Evolutionary conservation across 64 coral and sea anemone genomes (phyloP), one percentile per base, ranked within the genome.

Genomic region (Hydrozoanthus tunicans): DNA sequence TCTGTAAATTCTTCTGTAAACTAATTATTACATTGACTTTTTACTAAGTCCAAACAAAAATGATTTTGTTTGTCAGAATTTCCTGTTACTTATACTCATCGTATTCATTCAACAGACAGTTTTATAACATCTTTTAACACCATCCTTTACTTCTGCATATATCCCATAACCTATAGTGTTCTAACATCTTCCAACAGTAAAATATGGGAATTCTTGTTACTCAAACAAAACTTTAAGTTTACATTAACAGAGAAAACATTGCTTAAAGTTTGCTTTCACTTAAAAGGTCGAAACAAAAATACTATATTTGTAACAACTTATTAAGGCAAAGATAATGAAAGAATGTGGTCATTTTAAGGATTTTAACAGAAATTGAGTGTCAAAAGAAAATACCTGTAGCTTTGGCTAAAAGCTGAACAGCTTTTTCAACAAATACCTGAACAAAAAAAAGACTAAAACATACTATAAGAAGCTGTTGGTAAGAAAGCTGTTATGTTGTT

Each of bases 401-500:
- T 52, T 32, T 43, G 4, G 12, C 24, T 52, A 52, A 12, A 76
- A 2, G 13, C 23, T 76, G 32, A 51, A 5, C 43, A 76, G 72
- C 32, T 53, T 8, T 76, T 51, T 51, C 9, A 76, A 11, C 68
- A 71, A 7, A 17, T 71, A 24, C 4, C 6, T 71, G 20, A 8
- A 15, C 68, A 25, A 25, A 27, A 15, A 20, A 25, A 4, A 51
- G 14, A 52, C 10, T 76, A 76, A 43, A 43, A 43, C 32, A 43
- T 43, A 43, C 32, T 43, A 43, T 1, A 43, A 43, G 32, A 43
- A 43, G 32, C 32, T 43, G 32, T 32, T 76, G 12, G 4, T 43
- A 9, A 76, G 14, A 76, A 53, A 66, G 64, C 64, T 53, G 53
- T 76, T 76, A 52, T 66, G 80, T 65, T 82, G 65, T 53, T 24